Evolutionary conservation across 2,797 vertebrate species (phyloP), one percentile per base, ranked within the genome.

Genomic region (Falco naumanni): DNA sequence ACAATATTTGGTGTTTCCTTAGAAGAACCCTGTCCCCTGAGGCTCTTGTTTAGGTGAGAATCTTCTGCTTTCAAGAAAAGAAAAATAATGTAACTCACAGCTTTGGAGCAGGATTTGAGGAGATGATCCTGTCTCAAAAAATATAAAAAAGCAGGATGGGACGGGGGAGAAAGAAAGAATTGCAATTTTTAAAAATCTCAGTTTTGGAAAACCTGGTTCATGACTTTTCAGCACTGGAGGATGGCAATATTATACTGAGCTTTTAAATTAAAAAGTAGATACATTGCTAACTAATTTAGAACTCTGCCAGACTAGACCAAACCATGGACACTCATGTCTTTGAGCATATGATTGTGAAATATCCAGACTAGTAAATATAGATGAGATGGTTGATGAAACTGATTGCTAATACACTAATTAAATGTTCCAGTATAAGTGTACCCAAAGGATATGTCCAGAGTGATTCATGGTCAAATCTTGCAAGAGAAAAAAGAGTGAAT

Each of bases 1-100:
- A 51, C 45, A 94, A 28, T 68, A 77, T 93, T 95, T 94, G 56
- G n/a, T 82, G 64, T 91, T 91, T 85, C 65, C 75, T 87, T 92
- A 77, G 87, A 91, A 77, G 87, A 91, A 68, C 41, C 43, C 25
- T 43, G 13, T 94, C 72, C 68, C 84, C 50, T 59, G 41, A 39
- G 84, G 68, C 21, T 77, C 54, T 57, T 68, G 54, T 43, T 96
- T 90, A 89, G 63, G 75, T 79, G 43, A 70, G 50, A 93, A 47
- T 69, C 33, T 39, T 90, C 51, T 87, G 48, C 74, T 84, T 93
- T 89, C 48, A 70, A 41, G 56, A 82, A 68, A 79, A 87, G 6
- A 51, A 84, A 70, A 37, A 81, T 39, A 84, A 66, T 3, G 3
- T 51, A 77, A 51, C 18, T 51, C 29, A 34, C 15, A 4, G 34